Percentiles rank a stretch among this genome's conserved stretches.
phyloP scores from a whole-genome alignment of 1,140 invertebrate genomes.

The Drosophila kanapiae region DNA sequence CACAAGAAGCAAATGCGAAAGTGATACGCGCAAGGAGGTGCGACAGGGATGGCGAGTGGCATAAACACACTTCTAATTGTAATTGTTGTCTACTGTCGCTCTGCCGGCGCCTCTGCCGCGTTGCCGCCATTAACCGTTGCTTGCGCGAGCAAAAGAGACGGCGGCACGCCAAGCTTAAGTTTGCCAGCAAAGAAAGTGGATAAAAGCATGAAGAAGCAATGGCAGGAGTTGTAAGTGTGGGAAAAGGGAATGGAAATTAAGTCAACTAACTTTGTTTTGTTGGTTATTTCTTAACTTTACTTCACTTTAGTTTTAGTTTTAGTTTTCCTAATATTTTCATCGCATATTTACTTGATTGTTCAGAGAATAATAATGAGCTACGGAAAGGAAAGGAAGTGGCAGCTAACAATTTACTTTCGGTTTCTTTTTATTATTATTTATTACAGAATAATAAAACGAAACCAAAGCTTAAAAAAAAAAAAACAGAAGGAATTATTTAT shows the following conservation, averaged over 20 bases:
- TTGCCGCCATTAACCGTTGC: conserved; percentile 26
- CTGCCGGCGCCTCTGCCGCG: conserved; percentile 25
- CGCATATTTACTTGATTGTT: conserved; percentile 2
- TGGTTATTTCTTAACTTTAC: conserved; percentile 10
- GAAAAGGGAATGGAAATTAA: conserved; percentile 3
- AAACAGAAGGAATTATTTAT: neutral
- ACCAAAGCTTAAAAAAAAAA: neutral
- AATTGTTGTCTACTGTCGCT: conserved; percentile 61
- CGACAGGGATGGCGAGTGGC: conserved; percentile 22
- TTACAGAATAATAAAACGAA: neutral
- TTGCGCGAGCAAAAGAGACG: conserved; percentile 19
- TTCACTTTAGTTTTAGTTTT: neutral
- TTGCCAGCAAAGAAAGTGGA: conserved; percentile 12
- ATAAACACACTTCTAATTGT: conserved; percentile 72
- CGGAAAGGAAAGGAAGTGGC: too few species aligned
- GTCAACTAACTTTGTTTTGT: conserved; percentile 13
- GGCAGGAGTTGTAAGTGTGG: neutral
- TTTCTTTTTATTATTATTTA: neutral
- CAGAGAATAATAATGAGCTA: conserved; percentile 1
- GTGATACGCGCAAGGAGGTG: conserved; percentile 36
- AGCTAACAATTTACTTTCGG: neutral
- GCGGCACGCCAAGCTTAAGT: conserved; percentile 14
- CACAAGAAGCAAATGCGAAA: conserved; percentile 40
- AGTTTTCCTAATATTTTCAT: conserved; percentile 8
- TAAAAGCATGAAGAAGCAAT: neutral